Conservation (phyloP, 2,113 vertebrate species). For the Microcebus murinus region DNA sequence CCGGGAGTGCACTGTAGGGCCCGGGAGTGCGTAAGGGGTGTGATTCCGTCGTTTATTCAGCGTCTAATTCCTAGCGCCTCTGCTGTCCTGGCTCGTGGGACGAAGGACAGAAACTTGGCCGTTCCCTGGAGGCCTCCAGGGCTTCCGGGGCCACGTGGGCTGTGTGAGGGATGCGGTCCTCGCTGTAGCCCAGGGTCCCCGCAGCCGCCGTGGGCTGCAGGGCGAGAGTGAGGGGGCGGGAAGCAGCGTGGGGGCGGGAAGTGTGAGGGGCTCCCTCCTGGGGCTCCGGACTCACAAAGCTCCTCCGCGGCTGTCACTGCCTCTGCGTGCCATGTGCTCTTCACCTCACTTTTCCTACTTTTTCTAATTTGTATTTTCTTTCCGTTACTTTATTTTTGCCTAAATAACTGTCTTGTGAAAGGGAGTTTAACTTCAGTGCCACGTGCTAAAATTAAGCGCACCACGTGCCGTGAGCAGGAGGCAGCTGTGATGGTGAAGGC, state of each 20-base stretch:
- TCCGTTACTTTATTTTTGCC: background rate
- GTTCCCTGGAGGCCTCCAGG: background rate
- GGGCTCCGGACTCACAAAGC: fast-evolving
- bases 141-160: background rate
- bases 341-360: background rate
- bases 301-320: fast-evolving
- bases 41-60: background rate
- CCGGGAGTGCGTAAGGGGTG: background rate
- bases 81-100: background rate
- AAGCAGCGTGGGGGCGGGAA: too few species aligned
- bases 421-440: background rate
- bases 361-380: background rate
- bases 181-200: background rate
- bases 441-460: background rate
- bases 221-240: background rate
- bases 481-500: background rate
- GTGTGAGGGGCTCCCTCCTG: background rate
- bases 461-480: background rate
- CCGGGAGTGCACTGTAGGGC: background rate
- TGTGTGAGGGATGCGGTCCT: too few species aligned
- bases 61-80: too few species aligned
- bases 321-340: fast-evolving
- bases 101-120: background rate
- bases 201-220: background rate
- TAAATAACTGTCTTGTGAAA: background rate